Conservation (phyloP, 2,888 invertebrate genomes). For the Chalcis sispes region DNA sequence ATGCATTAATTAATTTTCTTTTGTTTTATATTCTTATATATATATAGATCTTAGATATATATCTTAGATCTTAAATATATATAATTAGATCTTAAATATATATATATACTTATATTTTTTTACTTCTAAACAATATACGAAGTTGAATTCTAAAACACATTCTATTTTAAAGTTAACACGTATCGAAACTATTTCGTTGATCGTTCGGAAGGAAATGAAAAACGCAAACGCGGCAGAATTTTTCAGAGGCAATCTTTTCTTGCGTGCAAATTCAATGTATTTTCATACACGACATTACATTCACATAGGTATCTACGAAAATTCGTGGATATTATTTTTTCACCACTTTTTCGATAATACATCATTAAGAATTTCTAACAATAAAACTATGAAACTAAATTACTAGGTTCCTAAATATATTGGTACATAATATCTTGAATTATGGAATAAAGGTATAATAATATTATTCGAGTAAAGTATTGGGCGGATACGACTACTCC, state of each 20-base stretch:
- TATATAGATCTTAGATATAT: too few species aligned
- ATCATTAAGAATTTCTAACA: slow-evolving; percentile 52
- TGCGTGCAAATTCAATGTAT: not conserved
- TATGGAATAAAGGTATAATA: slow-evolving; percentile 42
- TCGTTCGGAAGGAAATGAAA: not conserved
- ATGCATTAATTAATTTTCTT: not conserved
- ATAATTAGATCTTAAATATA: too few species aligned
- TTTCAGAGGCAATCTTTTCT: slow-evolving; percentile 8
- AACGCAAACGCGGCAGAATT: slow-evolving; percentile 3
- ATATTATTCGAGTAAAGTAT: slow-evolving; percentile 63
- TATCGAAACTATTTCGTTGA: slow-evolving; percentile 18
- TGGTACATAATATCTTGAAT: slow-evolving; percentile 59
- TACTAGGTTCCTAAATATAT: slow-evolving; percentile 58
- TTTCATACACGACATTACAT: slow-evolving; percentile 29
- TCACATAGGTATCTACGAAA: slow-evolving; percentile 45
- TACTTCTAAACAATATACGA: not conserved
- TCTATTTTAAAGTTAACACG: not conserved
- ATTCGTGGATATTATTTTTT: not conserved
- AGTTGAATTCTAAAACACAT: too few species aligned
- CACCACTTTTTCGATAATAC: slow-evolving; percentile 57
- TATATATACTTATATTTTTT: not conserved
- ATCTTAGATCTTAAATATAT: too few species aligned
- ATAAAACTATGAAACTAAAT: slow-evolving; percentile 70
- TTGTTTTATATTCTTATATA: not conserved
- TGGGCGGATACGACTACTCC: slow-evolving; percentile 76